Conservation (phyloP, 30 jellyfish, hydroid and myxozoan species). For the Aurelia sp. region DNA sequence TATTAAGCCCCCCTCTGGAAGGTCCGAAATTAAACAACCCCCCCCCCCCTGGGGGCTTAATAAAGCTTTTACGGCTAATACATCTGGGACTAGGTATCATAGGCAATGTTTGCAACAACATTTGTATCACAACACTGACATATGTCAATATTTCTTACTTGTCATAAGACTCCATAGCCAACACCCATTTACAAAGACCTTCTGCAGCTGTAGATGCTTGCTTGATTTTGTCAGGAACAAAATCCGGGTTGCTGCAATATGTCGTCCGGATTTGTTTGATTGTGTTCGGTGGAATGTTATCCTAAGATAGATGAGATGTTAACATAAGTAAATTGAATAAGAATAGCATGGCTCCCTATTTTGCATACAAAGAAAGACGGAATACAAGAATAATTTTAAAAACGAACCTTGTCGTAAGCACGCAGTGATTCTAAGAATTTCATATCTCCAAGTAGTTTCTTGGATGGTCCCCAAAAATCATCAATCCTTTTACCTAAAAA, state of each 20-base stretch:
- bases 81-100: no score
- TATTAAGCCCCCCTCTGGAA: no score
- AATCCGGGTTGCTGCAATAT: conserved; percentile 93
- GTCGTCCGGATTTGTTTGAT: conserved; percentile 87
- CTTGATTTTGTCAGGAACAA: conserved; percentile 94
- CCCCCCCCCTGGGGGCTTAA: no score
- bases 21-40: no score
- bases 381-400: not conserved
- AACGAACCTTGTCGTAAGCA: conserved; percentile 90
- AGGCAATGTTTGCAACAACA: no score
- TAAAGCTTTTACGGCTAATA: no score
- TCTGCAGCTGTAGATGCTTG: conserved; percentile 99
- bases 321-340: no score
- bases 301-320: conserved; percentile 58
- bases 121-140: no score
- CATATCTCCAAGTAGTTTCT: conserved; percentile 97
- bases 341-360: no score
- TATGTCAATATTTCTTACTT: conserved; percentile 41
- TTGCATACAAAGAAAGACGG: no score
- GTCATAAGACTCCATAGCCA: conserved; percentile 99
- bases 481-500: conserved; percentile 90
- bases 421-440: conserved; percentile 92
- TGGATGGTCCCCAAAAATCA: conserved; percentile 99
- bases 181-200: conserved; percentile 99
- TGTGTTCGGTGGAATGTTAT: conserved; percentile 85